phyloP scores from a whole-genome alignment of 1,140 invertebrate species.

The Plodia interpunctella region DNA sequence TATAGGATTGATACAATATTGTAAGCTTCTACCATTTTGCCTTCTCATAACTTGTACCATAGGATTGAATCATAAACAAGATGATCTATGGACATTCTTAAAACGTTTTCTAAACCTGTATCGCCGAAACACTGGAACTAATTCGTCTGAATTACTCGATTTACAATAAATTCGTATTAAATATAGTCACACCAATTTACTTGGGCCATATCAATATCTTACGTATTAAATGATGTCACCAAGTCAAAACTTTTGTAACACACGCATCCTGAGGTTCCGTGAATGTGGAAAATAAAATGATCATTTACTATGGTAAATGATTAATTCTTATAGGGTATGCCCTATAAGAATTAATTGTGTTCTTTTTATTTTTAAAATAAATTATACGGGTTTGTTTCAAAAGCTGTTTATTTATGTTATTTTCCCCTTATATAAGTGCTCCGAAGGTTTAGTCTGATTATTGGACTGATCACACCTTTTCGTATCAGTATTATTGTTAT shows the following conservation, averaged over 20 bases:
- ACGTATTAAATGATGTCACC: neutral
- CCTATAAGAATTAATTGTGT: too few relatives aligned
- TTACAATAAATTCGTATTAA: constrained; percentile 5
- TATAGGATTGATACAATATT: too few relatives aligned
- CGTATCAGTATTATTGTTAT: too few relatives aligned
- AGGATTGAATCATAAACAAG: constrained; percentile 4
- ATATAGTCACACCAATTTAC: neutral
- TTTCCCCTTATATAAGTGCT: too few relatives aligned
- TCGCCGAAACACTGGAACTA: neutral
- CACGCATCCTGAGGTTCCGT: neutral
- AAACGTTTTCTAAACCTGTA: neutral
- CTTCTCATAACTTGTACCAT: neutral
- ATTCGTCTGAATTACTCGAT: neutral
- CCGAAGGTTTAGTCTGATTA: too few relatives aligned
- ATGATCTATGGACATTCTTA: neutral
- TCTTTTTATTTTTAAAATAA: too few relatives aligned
- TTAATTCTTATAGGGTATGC: too few relatives aligned
- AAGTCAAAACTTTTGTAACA: neutral
- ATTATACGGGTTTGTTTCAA: too few relatives aligned
- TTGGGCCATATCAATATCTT: neutral
- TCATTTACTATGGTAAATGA: too few relatives aligned
- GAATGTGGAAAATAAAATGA: neutral
- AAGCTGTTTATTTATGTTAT: too few relatives aligned
- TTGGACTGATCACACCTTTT: too few relatives aligned
- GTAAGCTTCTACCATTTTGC: too few relatives aligned